phyloP scores from a whole-genome alignment of 2,113 vertebrate genomes.

The Arizona elegans region DNA sequence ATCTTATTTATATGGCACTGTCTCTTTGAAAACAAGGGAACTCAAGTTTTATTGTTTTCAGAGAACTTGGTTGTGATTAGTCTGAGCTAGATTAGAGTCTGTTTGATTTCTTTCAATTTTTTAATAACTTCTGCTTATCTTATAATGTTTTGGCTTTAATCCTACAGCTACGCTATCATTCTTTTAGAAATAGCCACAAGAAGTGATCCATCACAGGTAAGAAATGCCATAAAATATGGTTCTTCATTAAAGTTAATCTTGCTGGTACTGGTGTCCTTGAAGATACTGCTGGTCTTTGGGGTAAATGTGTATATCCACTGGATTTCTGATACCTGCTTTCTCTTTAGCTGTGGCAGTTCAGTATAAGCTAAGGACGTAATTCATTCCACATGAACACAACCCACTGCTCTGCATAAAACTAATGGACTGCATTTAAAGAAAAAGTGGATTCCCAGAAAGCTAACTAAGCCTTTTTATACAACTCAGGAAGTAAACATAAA shows the following conservation, averaged over 20 bases:
- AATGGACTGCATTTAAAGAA: background rate
- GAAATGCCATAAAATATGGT: slow-evolving; percentile 36
- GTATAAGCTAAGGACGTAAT: background rate
- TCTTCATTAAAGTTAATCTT: background rate
- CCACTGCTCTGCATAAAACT: background rate
- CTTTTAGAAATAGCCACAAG: slow-evolving; percentile 82
- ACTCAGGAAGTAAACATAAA: background rate
- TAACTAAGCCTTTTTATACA: background rate
- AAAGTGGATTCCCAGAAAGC: background rate
- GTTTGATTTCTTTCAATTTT: background rate
- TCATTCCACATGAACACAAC: background rate
- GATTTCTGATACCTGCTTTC: background rate
- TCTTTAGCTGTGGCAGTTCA: background rate
- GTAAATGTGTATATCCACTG: background rate
- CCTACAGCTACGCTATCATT: slow-evolving; percentile 80
- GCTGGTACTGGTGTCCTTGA: background rate
- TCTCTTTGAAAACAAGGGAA: background rate
- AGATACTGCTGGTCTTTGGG: background rate
- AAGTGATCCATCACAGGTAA: slow-evolving; percentile 76
- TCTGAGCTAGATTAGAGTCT: background rate
- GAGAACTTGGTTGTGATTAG: background rate
- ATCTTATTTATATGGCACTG: background rate
- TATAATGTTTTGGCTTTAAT: slow-evolving; percentile 20
- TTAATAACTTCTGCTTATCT: background rate
- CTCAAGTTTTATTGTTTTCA: background rate